A percentile compares a stretch with the other conserved stretches of the same genome.
phyloP scores from a whole-genome alignment of 2,888 invertebrate genomes.

The Coenonympha glycerion region DNA sequence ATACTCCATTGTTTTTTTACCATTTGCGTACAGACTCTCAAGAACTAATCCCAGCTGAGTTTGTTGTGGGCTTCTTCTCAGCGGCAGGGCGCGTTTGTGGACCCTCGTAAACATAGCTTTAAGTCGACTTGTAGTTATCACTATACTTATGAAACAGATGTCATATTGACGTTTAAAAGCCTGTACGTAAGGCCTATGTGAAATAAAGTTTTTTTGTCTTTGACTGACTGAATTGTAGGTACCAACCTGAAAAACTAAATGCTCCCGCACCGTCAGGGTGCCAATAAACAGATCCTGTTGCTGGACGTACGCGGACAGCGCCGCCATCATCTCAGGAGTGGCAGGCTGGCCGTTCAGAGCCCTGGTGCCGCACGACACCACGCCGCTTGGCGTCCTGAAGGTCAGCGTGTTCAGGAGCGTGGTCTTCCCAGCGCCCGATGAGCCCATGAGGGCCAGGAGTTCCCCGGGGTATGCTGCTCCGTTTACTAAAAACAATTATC shows the following conservation, averaged over 20 bases:
- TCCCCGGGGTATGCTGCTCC: conserved; percentile 92
- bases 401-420: conserved; percentile 93
- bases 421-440: conserved; percentile 96
- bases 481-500: conserved; percentile 80
- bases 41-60: no score
- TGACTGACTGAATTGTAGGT: background rate
- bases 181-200: no score
- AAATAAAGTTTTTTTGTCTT: no score
- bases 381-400: conserved; percentile 82
- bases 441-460: conserved; percentile 90
- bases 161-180: no score
- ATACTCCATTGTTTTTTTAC: no score
- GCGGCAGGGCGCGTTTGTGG: no score
- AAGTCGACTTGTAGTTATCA: no score
- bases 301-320: conserved; percentile 92
- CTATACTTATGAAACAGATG: no score
- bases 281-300: conserved; percentile 96
- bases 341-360: conserved; percentile 86
- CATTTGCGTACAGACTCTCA: no score
- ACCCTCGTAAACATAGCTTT: no score
- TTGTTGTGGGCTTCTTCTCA: no score
- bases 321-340: conserved; percentile 81
- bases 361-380: conserved; percentile 77
- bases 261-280: conserved; percentile 91
- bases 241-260: conserved; percentile 87